These are phyloP conservation scores for Fratercula arctica DNA, from an alignment of 2,797 vertebrate genomes.

Conservation along the genomic window DNA sequence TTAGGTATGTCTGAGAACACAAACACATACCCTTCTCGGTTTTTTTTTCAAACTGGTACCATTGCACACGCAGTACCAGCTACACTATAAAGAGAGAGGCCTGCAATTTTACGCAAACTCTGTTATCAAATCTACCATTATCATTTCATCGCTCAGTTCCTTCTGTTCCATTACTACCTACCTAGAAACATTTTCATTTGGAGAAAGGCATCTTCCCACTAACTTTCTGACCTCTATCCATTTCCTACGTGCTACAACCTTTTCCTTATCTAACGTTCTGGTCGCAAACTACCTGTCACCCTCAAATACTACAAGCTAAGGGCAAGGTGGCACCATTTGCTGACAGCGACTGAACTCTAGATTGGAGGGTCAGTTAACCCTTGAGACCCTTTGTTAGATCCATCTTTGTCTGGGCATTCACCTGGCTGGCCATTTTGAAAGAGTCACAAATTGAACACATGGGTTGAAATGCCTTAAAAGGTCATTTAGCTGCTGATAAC, in stretches of 20 bases:
- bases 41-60: constrained; percentile 2
- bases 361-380: neutral
- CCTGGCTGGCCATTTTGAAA: neutral
- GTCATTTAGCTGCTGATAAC: neutral
- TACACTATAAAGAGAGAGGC: constrained; percentile 4
- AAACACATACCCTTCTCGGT: neutral
- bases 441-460: neutral
- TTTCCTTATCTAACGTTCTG: constrained; percentile 62
- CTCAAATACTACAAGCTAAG: constrained; percentile 43
- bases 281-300: constrained; percentile 37
- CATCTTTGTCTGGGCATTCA: neutral
- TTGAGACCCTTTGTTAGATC: neutral
- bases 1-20: constrained; percentile 13
- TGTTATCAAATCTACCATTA: constrained; percentile 25
- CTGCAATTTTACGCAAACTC: constrained; percentile 3
- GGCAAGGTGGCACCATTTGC: constrained; percentile 23
- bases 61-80: neutral
- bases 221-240: constrained; percentile 46
- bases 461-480: neutral
- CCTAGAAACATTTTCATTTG: constrained; percentile 21
- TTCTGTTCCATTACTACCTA: constrained; percentile 46
- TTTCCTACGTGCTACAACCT: constrained; percentile 65
- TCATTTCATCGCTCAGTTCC: neutral
- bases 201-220: constrained; percentile 27
- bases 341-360: constrained; percentile 1